phyloP scores from a whole-genome alignment of 2,113 vertebrate genomes.

The Ophthalmotilapia sp. region DNA sequence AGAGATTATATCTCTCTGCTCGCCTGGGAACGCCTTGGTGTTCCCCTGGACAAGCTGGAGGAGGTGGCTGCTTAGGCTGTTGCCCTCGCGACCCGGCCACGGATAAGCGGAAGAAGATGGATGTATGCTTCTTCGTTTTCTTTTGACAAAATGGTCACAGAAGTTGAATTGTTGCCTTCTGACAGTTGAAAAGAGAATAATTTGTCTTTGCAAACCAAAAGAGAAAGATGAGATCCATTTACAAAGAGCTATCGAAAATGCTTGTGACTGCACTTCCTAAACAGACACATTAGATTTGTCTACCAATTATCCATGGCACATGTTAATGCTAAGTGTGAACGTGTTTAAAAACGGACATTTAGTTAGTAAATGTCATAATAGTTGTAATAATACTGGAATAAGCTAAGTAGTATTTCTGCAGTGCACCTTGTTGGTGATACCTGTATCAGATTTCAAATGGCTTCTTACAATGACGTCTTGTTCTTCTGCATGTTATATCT shows the following conservation, averaged over 20 bases:
- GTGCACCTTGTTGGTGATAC: neutral
- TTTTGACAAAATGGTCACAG: neutral
- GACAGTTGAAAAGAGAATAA: neutral
- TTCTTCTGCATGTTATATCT: neutral
- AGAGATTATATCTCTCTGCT: neutral
- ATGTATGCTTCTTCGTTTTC: neutral
- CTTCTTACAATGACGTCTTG: neutral
- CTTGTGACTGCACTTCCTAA: neutral
- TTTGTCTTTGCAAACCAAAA: neutral
- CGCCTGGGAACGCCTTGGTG: neutral
- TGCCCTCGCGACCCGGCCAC: fast-evolving
- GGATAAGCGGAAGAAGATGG: neutral
- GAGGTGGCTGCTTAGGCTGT: neutral
- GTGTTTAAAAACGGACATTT: neutral
- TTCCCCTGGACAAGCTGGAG: neutral
- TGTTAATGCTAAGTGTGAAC: neutral
- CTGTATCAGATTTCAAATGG: neutral
- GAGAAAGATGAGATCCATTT: neutral
- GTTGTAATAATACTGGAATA: neutral
- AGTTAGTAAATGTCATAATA: neutral
- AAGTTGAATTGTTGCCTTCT: neutral
- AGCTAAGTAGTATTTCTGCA: neutral
- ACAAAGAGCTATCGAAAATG: neutral
- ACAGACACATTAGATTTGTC: neutral
- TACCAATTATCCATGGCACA: neutral